Conservation (phyloP, 2,888 invertebrate genomes). For the Acleris emargana region DNA sequence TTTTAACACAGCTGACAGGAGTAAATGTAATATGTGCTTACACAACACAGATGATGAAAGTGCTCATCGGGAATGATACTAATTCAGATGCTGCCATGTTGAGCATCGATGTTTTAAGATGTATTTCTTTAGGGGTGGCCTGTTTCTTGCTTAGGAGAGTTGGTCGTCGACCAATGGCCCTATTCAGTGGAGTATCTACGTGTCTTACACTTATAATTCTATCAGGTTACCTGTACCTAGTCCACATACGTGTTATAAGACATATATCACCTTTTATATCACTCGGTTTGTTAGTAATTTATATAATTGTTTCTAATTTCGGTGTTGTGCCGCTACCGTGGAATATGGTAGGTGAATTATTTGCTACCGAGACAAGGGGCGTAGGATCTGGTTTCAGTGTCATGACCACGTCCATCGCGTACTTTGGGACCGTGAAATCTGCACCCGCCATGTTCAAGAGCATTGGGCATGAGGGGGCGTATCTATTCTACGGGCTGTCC, state of each 20-base stretch:
- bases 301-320: conserved; percentile 83
- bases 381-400: conserved; percentile 88
- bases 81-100: conserved; percentile 86
- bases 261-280: conserved; percentile 66
- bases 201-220: conserved; percentile 82
- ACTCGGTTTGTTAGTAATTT: conserved; percentile 80
- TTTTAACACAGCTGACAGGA: conserved; percentile 87
- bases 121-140: conserved; percentile 83
- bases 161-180: conserved; percentile 85
- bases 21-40: conserved; percentile 89
- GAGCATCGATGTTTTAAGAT: conserved; percentile 85
- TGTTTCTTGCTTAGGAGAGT: conserved; percentile 84
- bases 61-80: conserved; percentile 77
- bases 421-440: conserved; percentile 87
- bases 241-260: conserved; percentile 52
- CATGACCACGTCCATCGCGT: conserved; percentile 86
- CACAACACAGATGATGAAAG: conserved; percentile 86
- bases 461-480: conserved; percentile 85
- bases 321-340: conserved; percentile 88
- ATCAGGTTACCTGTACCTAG: conserved; percentile 74
- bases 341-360: conserved; percentile 90
- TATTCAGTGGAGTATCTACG: conserved; percentile 86
- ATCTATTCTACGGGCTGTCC: conserved; percentile 85
- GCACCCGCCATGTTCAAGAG: conserved; percentile 84
- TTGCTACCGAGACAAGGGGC: conserved; percentile 86